Base-by-base conservation (phyloP, 2,888 invertebrate genomes). In the Rambutsinella grinnellia region DNA sequence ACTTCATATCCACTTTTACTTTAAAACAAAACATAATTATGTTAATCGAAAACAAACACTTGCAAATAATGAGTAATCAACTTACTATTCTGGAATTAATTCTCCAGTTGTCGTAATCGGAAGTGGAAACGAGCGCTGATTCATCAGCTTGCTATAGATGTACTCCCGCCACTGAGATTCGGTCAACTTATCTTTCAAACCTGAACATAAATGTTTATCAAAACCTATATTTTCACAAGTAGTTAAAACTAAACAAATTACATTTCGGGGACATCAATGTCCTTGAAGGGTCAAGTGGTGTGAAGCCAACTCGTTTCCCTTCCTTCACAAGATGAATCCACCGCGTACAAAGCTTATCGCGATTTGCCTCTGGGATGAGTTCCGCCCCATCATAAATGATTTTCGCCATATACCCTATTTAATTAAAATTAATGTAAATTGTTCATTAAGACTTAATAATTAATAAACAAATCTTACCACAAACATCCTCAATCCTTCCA, bases 91-190 rank as follows among this genome's bases (percentile, higher is more conserved):
- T 8, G 19, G n/a, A 27, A 62, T 54, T 17, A 72, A 49, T 65
- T 65, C 72, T 1, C 72, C 65, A 15, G 56, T 76, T 23, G 84
- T 82, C 78, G 86, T 85, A 84, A 89, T 88, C 79, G 88, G 86
- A 72, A 86, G 85, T 2, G 89, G 88, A 62, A 89, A 84, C 0
- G 89, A 89, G 61, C 87, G 84, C 24, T 88, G 87, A 10, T 89
- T 88, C 13, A 88, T 88, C 74, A 89, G 84, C 65, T 87, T 84
- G 80, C 88, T 87, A 71, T 88, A 87, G 19, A 89, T 85, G 82
- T 88, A 88, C 60, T 87, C 87, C 76, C 88, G 88, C 89, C 89
- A 89, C 84, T 89, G 88, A 65, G 65, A 72, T 23, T 72, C 72
- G 1, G 72, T 72, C 57, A 65, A 65, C 72, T 65, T 21, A 83